Evolutionary conservation across 1,140 invertebrate species (phyloP).

Genomic region (Papilio dardanus): DNA sequence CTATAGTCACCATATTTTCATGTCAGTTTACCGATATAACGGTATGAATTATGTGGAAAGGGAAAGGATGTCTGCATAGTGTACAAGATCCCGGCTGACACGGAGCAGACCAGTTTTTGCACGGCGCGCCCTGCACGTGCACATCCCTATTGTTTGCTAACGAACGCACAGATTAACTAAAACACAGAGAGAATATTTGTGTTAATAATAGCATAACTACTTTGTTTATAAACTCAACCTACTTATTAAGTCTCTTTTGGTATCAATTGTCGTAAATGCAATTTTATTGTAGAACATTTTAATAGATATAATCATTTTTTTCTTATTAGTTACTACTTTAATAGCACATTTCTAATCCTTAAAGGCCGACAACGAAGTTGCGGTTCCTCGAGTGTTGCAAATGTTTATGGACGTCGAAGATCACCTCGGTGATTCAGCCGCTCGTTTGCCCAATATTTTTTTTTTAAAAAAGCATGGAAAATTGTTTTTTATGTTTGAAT

Average conservation of each 20-base stretch:
- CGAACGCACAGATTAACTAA: not conserved
- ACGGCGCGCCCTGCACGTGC: conserved; percentile 2
- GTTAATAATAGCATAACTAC: not conserved
- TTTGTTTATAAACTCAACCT: too few species aligned
- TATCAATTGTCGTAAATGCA: not conserved
- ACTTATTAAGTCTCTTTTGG: too few species aligned
- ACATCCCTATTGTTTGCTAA: conserved; percentile 16
- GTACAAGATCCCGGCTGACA: conserved; percentile 7
- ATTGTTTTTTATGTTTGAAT: too few species aligned
- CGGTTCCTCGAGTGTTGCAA: too few species aligned
- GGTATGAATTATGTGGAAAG: not conserved
- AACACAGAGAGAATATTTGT: not conserved
- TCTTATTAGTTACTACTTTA: not conserved
- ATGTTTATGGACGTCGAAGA: too few species aligned
- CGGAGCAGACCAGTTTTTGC: conserved; percentile 20
- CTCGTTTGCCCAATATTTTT: too few species aligned
- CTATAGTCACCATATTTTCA: not conserved
- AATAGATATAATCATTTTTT: not conserved
- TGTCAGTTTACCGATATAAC: not conserved
- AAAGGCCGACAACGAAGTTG: too few species aligned
- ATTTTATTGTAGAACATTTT: not conserved
- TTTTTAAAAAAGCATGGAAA: too few species aligned
- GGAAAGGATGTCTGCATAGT: not conserved
- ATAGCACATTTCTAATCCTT: too few species aligned
- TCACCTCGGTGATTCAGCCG: too few species aligned